phyloP scores from a whole-genome alignment of 2,113 vertebrate genomes.

The Cairina moschata region DNA sequence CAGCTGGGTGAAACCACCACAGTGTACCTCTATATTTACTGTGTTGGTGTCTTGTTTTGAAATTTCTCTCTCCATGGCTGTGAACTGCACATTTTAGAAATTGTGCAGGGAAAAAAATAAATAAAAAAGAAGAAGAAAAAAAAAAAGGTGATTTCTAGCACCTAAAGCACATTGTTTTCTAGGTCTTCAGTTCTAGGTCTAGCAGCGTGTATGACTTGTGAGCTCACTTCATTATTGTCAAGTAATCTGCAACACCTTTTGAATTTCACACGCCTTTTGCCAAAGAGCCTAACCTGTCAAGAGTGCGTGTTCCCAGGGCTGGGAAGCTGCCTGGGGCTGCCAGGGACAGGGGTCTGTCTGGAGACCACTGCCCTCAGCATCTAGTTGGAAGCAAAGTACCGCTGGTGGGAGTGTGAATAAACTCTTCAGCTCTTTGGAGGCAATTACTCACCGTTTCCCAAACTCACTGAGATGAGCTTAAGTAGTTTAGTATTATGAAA shows the following conservation, averaged over 20 bases:
- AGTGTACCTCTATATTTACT: neutral
- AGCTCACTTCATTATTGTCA: neutral
- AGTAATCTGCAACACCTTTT: neutral
- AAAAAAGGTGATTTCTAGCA: neutral
- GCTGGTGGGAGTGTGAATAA: neutral
- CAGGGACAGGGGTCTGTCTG: neutral
- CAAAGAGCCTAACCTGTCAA: neutral
- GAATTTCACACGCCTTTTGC: neutral
- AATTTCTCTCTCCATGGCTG: neutral
- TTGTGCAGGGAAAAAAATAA: no score
- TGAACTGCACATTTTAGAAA: neutral
- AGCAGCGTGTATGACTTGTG: neutral
- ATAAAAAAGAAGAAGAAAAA: no score
- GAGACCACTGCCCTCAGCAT: neutral
- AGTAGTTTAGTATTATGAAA: neutral
- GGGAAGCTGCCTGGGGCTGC: neutral
- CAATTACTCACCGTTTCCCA: neutral
- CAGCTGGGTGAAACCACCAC: no score
- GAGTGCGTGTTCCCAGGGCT: neutral
- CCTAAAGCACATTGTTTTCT: neutral
- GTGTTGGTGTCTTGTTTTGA: neutral
- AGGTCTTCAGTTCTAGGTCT: neutral
- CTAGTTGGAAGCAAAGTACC: neutral
- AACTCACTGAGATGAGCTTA: neutral
- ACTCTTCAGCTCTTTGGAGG: neutral